These are phyloP conservation scores for Macrophya alboannulata DNA, from an alignment of 2,888 invertebrate genomes.

Conservation along the genomic window DNA sequence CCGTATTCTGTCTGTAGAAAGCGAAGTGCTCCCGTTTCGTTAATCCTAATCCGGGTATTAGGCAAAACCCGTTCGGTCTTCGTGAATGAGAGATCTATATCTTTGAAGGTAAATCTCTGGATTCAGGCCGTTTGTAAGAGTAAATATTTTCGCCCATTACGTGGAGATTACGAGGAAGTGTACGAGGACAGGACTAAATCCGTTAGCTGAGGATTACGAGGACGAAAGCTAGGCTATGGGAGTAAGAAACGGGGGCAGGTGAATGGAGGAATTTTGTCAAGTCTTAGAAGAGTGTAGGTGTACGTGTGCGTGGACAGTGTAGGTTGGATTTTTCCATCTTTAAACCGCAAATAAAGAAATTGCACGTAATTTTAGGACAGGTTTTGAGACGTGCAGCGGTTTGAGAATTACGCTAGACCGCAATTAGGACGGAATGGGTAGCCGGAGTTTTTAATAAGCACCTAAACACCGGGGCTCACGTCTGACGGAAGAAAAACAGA, in stretches of 20 bases:
- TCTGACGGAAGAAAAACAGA: constrained; percentile 66
- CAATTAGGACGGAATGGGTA: constrained; percentile 59
- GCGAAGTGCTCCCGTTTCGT: constrained; percentile 35
- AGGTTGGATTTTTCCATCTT: constrained; percentile 58
- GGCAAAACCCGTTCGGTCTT: constrained; percentile 75
- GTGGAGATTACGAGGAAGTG: constrained; percentile 32
- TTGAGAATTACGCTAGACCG: constrained; percentile 27
- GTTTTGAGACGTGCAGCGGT: background rate
- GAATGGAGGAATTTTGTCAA: background rate
- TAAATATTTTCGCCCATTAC: constrained; percentile 74
- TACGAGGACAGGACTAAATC: background rate
- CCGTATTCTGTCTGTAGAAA: background rate
- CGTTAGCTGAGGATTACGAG: constrained; percentile 26
- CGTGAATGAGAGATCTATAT: constrained; percentile 67
- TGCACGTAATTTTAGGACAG: constrained; percentile 60
- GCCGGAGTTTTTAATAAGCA: constrained; percentile 63
- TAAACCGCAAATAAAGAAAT: constrained; percentile 64
- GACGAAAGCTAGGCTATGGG: background rate
- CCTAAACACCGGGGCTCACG: constrained; percentile 57
- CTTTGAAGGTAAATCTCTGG: constrained; percentile 52
- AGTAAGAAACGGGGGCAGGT: constrained; percentile 34
- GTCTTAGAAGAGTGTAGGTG: background rate
- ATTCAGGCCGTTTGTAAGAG: constrained; percentile 65
- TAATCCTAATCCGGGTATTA: constrained; percentile 74
- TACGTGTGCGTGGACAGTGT: constrained; percentile 50